Evolutionary conservation across 1,140 invertebrate species (phyloP), one percentile per base, ranked within the genome.

Genomic region (Cyrtorhinus lividipennis): DNA sequence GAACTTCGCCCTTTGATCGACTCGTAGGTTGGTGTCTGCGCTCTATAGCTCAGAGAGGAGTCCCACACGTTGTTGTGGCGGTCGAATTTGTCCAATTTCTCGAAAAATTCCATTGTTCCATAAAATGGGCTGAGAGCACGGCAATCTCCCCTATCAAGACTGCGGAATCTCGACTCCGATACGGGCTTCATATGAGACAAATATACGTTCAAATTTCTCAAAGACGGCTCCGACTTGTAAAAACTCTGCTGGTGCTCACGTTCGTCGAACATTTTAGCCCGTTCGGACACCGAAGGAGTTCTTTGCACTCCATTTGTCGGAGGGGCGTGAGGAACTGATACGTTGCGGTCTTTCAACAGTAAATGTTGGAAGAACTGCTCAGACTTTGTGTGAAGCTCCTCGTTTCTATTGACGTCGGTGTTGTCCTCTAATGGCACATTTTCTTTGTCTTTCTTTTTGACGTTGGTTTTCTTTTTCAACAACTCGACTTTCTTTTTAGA

Each of bases 361-460:
- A 87, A 75, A 72, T 84, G 78, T 70, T 84, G 84, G 67, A 87
- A 87, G 68, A 86, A 87, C 0, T 77, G 77, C 68, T 85, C 76
- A 0, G 79, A 78, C 66, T 80, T 72, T 15, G 82, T 74, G 5
- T 59, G 23, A 13, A 24, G 24, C 23, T 25, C 23, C 18, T n/a
- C n/a, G 25, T 8, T 15, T 8, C 2, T 12, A 8, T 10, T 24
- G n/a, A n/a, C n/a, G 15, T 22, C 57, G 2, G 23, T 24, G n/a
- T n/a, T n/a, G n/a, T n/a, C n/a, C 12, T 61, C 60, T 24, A 18
- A 30, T 8, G 63, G 38, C 10, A 63, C 38, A 67, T 66, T 67
- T 69, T 64, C 65, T 70, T 73, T 59, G 67, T 70, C 38, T 62
- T 66, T 65, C 63, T 64, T 59, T 63, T 65, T 60, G 67, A 65